Percentiles rank a stretch among this genome's conserved stretches.
phyloP scores from a whole-genome alignment of 2,113 vertebrate species.

The Oryzias melastigma region DNA sequence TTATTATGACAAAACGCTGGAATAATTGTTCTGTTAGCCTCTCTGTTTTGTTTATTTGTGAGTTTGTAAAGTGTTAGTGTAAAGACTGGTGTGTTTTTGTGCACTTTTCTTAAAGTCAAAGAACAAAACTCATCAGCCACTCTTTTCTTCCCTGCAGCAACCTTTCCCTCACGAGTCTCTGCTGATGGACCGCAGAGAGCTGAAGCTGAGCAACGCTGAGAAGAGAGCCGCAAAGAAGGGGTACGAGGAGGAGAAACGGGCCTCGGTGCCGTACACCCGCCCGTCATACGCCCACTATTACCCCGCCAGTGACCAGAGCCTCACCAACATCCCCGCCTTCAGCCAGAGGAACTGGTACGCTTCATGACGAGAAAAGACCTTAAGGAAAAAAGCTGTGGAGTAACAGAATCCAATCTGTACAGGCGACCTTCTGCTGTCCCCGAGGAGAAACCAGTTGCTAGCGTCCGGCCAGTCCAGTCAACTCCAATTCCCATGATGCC shows the following conservation, averaged over 20 bases:
- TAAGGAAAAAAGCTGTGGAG: too few species aligned
- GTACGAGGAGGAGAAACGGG: conserved; percentile 93
- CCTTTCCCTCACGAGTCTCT: conserved; percentile 95
- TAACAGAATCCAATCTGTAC: conserved; percentile 2
- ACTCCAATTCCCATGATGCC: conserved; percentile 89
- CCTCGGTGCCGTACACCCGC: conserved; percentile 91
- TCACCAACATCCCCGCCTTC: conserved; percentile 94
- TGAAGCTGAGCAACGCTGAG: conserved; percentile 90
- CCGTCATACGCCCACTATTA: conserved; percentile 97
- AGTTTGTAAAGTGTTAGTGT: too few species aligned
- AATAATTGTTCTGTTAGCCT: not conserved
- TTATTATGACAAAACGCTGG: not conserved
- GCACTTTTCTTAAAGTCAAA: too few species aligned
- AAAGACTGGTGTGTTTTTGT: too few species aligned
- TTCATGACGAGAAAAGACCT: not conserved
- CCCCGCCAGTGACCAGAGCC: conserved; percentile 93
- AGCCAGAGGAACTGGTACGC: conserved; percentile 94
- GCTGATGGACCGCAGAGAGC: conserved; percentile 90
- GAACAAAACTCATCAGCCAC: too few species aligned
- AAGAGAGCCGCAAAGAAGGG: conserved; percentile 93
- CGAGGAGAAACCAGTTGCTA: conserved; percentile 87
- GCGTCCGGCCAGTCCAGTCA: conserved; percentile 85
- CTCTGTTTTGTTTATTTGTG: too few species aligned
- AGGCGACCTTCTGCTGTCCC: conserved; percentile 86
- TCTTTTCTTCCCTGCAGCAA: conserved; percentile 73